These are phyloP conservation scores for Andrena praecox DNA, from an alignment of 2,888 invertebrate genomes.

Conservation along the genomic window DNA sequence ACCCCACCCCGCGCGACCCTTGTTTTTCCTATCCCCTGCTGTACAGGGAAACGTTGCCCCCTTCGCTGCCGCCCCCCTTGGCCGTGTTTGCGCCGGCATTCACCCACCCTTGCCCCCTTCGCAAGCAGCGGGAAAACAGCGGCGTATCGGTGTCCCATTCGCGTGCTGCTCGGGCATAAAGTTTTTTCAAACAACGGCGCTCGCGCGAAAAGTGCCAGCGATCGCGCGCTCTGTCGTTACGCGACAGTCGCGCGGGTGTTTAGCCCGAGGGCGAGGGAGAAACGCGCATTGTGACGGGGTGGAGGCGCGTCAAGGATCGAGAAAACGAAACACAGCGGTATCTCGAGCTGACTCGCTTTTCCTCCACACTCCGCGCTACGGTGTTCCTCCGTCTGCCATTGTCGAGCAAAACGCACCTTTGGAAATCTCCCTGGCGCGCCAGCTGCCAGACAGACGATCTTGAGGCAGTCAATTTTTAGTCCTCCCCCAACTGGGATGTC, in stretches of 20 bases:
- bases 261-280: constrained; percentile 22
- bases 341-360: constrained; percentile 14
- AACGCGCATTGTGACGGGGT: constrained; percentile 7
- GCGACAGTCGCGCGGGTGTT: constrained; percentile 40
- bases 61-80: constrained; percentile 28
- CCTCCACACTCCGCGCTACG: constrained; percentile 2
- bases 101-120: constrained; percentile 25
- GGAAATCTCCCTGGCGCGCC: constrained; percentile 48
- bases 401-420: constrained; percentile 62
- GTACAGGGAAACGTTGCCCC: constrained; percentile 60
- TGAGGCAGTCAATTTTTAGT: neutral
- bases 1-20: constrained; percentile 5
- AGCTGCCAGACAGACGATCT: constrained; percentile 14
- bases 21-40: constrained; percentile 34
- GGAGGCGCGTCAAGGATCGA: neutral
- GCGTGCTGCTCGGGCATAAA: constrained; percentile 40
- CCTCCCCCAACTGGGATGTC: too few species aligned
- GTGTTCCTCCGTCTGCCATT: constrained; percentile 23
- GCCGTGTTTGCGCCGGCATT: constrained; percentile 57
- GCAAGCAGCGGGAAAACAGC: constrained; percentile 6
- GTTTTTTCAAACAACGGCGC: constrained; percentile 51
- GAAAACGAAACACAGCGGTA: constrained; percentile 26
- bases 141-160: constrained; percentile 10
- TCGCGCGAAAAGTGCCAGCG: constrained; percentile 60
- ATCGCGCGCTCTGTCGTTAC: constrained; percentile 31